phyloP scores from a whole-genome alignment of 2,888 invertebrate genomes.

The Palloptera scutellata region DNA sequence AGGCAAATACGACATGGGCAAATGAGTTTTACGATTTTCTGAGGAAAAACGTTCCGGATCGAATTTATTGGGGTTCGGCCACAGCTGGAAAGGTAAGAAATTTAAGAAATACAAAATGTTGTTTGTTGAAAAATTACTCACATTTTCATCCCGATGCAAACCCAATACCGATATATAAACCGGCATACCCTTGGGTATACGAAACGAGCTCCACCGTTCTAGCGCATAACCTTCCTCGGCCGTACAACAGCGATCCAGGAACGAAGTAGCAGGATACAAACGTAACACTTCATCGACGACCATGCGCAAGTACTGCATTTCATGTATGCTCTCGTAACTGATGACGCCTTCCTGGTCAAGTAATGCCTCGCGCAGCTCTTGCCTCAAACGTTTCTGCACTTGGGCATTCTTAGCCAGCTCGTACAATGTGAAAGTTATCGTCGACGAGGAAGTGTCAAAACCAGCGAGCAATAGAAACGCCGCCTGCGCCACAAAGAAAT shows the following conservation, averaged over 20 bases:
- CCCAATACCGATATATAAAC: slow-evolving; percentile 56
- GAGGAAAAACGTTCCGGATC: slow-evolving; percentile 57
- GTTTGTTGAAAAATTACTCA: slow-evolving; percentile 31
- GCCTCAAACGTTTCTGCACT: slow-evolving; percentile 58
- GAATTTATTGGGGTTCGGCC: slow-evolving; percentile 53
- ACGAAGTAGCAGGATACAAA: slow-evolving; percentile 59
- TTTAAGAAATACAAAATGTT: not conserved
- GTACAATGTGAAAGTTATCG: slow-evolving; percentile 62
- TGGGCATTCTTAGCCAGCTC: slow-evolving; percentile 60
- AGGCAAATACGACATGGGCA: slow-evolving; percentile 53
- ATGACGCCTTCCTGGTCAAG: slow-evolving; percentile 48
- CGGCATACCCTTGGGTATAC: slow-evolving; percentile 53
- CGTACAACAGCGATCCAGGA: slow-evolving; percentile 57
- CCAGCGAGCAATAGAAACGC: slow-evolving; percentile 56
- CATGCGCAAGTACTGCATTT: slow-evolving; percentile 64
- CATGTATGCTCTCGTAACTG: slow-evolving; percentile 59
- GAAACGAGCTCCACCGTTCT: slow-evolving; percentile 42
- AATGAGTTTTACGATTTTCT: slow-evolving; percentile 48
- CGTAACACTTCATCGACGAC: slow-evolving; percentile 59
- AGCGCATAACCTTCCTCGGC: slow-evolving; percentile 48
- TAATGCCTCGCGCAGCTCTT: slow-evolving; percentile 58
- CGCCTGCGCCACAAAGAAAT: slow-evolving; percentile 58
- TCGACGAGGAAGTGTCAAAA: slow-evolving; percentile 60
- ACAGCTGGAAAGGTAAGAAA: slow-evolving; percentile 43
- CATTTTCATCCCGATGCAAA: slow-evolving; percentile 57